Base-by-base conservation (phyloP, 2,113 vertebrate species). In the Mormyrus lacerda region DNA sequence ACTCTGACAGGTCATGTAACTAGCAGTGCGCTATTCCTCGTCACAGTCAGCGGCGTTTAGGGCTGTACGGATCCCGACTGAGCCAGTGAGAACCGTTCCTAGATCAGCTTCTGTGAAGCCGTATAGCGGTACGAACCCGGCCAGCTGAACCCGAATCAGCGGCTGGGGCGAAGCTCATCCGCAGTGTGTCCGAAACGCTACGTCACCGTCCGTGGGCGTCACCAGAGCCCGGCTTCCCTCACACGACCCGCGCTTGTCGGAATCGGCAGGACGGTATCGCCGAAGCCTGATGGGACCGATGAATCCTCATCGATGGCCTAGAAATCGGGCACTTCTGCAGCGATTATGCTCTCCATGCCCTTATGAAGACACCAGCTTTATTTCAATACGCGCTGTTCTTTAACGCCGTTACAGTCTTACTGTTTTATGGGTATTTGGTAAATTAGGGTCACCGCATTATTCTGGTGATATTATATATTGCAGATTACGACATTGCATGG, bases 201-300 rank as follows among this genome's bases (percentile, higher is more conserved):
- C 87, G 87, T 88, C 87, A 88, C 44, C 44, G 5, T 39, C 47
- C 6, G 61, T 88, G 87, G 58, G 87, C 87, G 61, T 88, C 39
- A n/a, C 24, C 87, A 15, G 3, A n/a, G n/a, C 24, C 47, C 87
- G 58, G 61, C 44, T 88, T n/a, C 45, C 61, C 42, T 27, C 61
- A 9, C 58, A 5, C n/a, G 7, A n/a, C 87, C 65, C 31, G 35
- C 35, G 73, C 31, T 15, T 17, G 73, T 15, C 35, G 31, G 27
- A 39, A 73, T 73, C 10, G 69, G 35, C 69, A 76, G 15, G 11
- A 7, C 31, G 15, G 31, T 79, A 35, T 79, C 73, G 15, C 73
- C 35, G 73, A 6, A 39, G 35, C 15, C 35, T 4, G 35, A 79
- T 42, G 73, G 73, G 3, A 79, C 15, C 5, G 15, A 79, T 42